Evolutionary conservation across 2,797 vertebrate genomes (phyloP), one percentile per base, ranked within the genome.

Genomic region (Loris lydekkerianus): DNA sequence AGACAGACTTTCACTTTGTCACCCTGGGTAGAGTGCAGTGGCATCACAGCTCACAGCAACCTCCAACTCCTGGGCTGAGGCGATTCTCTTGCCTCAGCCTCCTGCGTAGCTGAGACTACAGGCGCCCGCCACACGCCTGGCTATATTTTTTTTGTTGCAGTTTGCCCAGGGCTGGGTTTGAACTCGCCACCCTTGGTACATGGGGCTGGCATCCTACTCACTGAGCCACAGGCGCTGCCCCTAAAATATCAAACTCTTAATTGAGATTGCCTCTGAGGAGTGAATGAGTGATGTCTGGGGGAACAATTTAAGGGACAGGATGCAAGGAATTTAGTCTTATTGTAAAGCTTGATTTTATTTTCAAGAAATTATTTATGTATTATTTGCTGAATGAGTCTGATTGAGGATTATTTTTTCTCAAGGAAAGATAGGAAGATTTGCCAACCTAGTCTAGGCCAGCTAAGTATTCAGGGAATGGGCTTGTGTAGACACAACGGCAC

Each of bases 291-390:
- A 27, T 10, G 4, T 27, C 10, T 61, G 27, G 5, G 5, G 13
- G 61, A 18, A 88, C 58, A 88, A 27, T 23, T 46, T 84, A 15
- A 46, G 40, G 49, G 20, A 49, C 10, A 5, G 43, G 21, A 23
- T 43, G 23, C 15, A 14, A 61, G 15, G 10, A 23, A 82, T 77
- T 70, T 83, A 70, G 70, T 77, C 43, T 46, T 49, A 67, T 40
- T 63, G 73, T 58, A 56, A 84, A 92, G 67, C 18, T 46, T 86
- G 17, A 86, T 69, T 82, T 95, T 81, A 90, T 75, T 70, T 69
- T 86, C 29, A 43, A 90, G 40, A 21, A 43, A 88, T 75, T 83
- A n/a, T 76, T 63, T 86, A 49, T 40, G 11, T 77, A 27, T 80
- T 81, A 56, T 82, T 77, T 53, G 49, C 53, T 53, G 61, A 86